Base-by-base conservation (phyloP, 2,888 invertebrate genomes). In the Cheilosia soror region DNA sequence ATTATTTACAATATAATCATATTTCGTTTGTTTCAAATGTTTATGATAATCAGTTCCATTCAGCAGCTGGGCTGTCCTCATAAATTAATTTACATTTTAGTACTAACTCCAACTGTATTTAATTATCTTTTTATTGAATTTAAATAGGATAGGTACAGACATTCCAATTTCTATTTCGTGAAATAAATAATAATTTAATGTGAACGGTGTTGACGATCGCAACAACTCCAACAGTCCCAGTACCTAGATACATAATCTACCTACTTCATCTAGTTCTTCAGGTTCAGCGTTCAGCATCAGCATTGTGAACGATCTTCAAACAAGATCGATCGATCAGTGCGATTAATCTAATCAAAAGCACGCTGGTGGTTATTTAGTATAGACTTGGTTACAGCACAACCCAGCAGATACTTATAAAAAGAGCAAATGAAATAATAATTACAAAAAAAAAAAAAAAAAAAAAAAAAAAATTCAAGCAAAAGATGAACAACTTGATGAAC, bases 321-420 rank as follows among this genome's bases (percentile, higher is more conserved):
- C 72, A 37, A 80, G 58, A 73, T 80, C 73, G 80, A 79, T 79
- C 66, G 65, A 73, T 80, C 71, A 49, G 66, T 47, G 62, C 60
- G 83, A 83, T 83, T 78, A 78, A 79, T 83, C 83, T 73, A 79
- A 83, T 79, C 83, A 75, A 78, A 83, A 69, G 73, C 83, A 73
- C 37, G 11, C 11, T 57, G 49, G 40, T 71, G 77, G 77, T 66
- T 82, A 72, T 72, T 82, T 77, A 72, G 83, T 73, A 62, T 40
- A 76, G 58, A 55, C 42, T 82, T 71, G 60, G 72, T 68, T 83
- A 73, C 78, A 73, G 42, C 71, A 68, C 58, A n/a, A 44, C 9
- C 44, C 37, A 57, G 29, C 29, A 40, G 49, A 60, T 49, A 40
- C 37, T 47, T 53, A 44, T 62, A 78, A 63, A 63, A 63, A 40